These are phyloP conservation scores for Agriotes lineatus DNA, from an alignment of 2,888 invertebrate species.

Conservation along the genomic window DNA sequence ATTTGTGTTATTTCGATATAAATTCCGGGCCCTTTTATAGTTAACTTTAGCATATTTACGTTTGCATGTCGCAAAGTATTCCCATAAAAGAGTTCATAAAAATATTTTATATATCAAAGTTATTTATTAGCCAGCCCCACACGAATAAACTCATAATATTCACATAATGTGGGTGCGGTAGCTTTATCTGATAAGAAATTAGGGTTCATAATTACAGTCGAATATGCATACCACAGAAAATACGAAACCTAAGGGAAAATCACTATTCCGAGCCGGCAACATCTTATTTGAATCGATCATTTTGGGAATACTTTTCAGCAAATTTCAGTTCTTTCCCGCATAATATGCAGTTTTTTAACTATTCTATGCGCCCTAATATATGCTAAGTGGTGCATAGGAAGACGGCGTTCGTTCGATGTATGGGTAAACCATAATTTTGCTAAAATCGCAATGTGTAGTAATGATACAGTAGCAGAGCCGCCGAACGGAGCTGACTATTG, in stretches of 20 bases:
- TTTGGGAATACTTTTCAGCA: constrained; percentile 22
- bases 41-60: constrained; percentile 30
- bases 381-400: constrained; percentile 55
- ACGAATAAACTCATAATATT: constrained; percentile 51
- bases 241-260: constrained; percentile 34
- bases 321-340: constrained; percentile 24
- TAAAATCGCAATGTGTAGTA: constrained; percentile 58
- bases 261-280: constrained; percentile 25
- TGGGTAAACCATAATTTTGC: constrained; percentile 55
- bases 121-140: constrained; percentile 60
- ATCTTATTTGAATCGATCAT: constrained; percentile 33
- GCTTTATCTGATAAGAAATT: constrained; percentile 56
- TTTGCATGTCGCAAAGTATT: constrained; percentile 58
- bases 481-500: constrained; percentile 43
- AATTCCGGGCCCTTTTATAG: constrained; percentile 30
- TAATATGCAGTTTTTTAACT: constrained; percentile 40
- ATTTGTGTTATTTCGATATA: constrained; percentile 18
- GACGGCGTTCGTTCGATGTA: constrained; percentile 48
- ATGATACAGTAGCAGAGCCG: constrained; percentile 58
- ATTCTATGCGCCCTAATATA: constrained; percentile 53
- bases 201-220: constrained; percentile 48
- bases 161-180: constrained; percentile 54
- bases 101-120: constrained; percentile 61
- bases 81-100: constrained; percentile 61
- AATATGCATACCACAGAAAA: constrained; percentile 43